Evolutionary conservation across 2,113 vertebrate genomes (phyloP).

Genomic region (Daubentonia madagascariensis): DNA sequence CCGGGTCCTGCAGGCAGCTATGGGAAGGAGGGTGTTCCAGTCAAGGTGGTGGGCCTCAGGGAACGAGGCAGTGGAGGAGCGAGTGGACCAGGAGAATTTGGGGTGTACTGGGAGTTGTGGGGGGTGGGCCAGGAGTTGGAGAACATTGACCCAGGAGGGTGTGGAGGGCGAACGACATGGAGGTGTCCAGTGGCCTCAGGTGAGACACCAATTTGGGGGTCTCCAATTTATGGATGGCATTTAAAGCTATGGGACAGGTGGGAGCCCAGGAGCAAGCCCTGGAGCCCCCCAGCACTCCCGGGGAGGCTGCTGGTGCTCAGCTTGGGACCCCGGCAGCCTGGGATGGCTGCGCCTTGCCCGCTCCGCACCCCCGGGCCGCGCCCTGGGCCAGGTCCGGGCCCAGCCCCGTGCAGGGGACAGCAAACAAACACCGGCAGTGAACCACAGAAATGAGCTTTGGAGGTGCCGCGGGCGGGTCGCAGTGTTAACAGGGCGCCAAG

Average conservation of each 20-base stretch:
- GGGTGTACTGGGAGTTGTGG: background rate
- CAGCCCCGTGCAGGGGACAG: background rate
- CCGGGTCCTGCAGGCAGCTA: too few relatives aligned
- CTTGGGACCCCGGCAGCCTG: background rate
- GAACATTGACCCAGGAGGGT: fast-evolving
- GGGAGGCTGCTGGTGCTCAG: too few relatives aligned
- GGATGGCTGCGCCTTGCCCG: background rate
- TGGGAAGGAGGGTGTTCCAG: background rate
- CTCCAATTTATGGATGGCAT: too few relatives aligned
- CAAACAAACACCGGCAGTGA: too few relatives aligned
- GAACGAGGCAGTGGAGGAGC: background rate
- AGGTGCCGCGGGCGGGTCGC: too few relatives aligned
- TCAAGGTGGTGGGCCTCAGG: too few relatives aligned
- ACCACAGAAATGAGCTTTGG: background rate
- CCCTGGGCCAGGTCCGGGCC: too few relatives aligned
- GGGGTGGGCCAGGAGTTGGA: background rate
- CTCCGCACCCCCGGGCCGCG: background rate
- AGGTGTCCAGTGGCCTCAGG: background rate
- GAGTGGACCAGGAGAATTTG: background rate
- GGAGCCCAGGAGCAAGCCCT: too few relatives aligned
- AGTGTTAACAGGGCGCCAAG: too few relatives aligned
- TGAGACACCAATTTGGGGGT: background rate
- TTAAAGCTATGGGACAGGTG: background rate
- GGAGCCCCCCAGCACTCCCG: background rate
- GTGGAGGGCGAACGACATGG: background rate